A percentile compares a stretch with the other conserved stretches of the same genome.
phyloP scores from a whole-genome alignment of 2,888 invertebrate species.

The Octodonta nipae region DNA sequence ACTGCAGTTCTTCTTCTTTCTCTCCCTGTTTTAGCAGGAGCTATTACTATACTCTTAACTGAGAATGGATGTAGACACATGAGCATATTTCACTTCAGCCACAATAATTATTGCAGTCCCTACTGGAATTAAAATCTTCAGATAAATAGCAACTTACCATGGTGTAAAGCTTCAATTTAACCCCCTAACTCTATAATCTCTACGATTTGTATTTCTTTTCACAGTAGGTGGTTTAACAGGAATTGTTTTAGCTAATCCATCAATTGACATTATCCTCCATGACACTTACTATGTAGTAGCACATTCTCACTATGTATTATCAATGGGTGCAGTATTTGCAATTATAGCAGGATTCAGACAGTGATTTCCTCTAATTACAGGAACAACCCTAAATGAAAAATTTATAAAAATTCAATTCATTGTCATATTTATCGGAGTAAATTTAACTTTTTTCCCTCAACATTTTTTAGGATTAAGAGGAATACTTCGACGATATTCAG shows the following conservation, averaged over 20 bases:
- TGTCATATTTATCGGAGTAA: conserved; percentile 61
- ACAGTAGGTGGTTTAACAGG: conserved; percentile 63
- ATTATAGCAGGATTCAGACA: conserved; percentile 7
- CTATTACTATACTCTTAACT: too few species aligned
- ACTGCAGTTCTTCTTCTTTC: too few species aligned
- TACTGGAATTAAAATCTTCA: too few species aligned
- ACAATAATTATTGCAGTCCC: too few species aligned
- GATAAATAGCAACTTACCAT: too few species aligned
- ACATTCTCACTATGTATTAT: too few species aligned
- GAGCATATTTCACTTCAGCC: conserved; percentile 71
- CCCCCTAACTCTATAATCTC: conserved; percentile 48
- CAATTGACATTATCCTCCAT: conserved; percentile 62
- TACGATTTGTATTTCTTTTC: conserved; percentile 69
- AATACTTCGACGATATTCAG: conserved; percentile 62
- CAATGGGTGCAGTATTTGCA: conserved; percentile 13
- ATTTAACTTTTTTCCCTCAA: conserved; percentile 69
- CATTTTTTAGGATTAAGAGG: conserved; percentile 59
- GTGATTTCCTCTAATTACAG: conserved; percentile 7
- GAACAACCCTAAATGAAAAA: conserved; percentile 12
- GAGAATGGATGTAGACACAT: too few species aligned
- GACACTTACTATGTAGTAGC: conserved; percentile 75
- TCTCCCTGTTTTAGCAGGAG: too few species aligned
- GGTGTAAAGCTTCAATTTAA: conserved; percentile 46
- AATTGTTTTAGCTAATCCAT: conserved; percentile 57
- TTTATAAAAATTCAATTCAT: too few species aligned